Base-by-base conservation (phyloP, 2,797 vertebrate species). In the Myripristis murdjan region DNA sequence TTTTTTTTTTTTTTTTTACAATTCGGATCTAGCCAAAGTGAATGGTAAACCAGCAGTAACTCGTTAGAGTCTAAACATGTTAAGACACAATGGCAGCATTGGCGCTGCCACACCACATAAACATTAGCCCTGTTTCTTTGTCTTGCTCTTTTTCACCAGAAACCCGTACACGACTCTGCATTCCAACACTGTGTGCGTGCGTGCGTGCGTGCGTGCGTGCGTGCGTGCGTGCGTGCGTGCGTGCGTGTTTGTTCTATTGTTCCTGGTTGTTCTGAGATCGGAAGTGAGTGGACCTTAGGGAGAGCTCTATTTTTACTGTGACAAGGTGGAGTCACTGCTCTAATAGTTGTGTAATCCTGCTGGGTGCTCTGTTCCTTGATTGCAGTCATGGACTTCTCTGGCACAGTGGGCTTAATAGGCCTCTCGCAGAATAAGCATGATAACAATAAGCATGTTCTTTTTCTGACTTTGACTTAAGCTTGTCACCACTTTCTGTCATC, bases 241-340 rank as follows among this genome's bases (percentile, higher is more conserved):
- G 39, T 31, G 48, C 71, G 70, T 85, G 82, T 85, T 74, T 82
- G 78, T 69, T 79, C 58, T 85, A 84, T 86, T 90, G 74, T 85
- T 85, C 73, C 84, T 81, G 68, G 83, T 83, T 88, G 87, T 87
- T 84, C 81, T 88, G 78, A 84, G 75, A 84, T 84, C 81, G 86
- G 84, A 90, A 86, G 87, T 82, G 88, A 87, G 77, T 73, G 82
- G 75, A 77, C 82, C 48, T 87, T 84, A 63, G 85, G 87, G 80
- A 85, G 70, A 75, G 64, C 70, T 88, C 84, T 80, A 64, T 85
- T 91, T 68, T 69, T 77, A 90, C 83, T 88, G 72, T 84, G 84
- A 86, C 76, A 81, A 87, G 89, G 89, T 91, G 89, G 87, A 93
- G 89, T 87, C 81, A 31, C 73, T 81, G 70, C 74, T 85, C 49